These are phyloP conservation scores for Ceyx melanurus DNA, from an alignment of 2,113 vertebrate species.

Conservation along the genomic window DNA sequence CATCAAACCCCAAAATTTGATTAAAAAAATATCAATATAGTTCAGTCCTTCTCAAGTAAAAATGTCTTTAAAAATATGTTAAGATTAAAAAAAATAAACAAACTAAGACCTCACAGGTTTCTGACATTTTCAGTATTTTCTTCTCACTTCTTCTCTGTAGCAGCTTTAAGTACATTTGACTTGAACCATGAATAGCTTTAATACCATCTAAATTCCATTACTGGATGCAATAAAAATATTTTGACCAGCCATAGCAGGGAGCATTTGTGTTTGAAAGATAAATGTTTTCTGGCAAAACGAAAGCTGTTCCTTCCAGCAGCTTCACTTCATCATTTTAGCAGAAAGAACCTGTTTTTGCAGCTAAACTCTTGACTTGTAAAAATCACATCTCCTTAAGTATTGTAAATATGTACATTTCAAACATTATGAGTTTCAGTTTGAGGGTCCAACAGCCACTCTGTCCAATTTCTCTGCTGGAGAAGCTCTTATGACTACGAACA, in stretches of 20 bases:
- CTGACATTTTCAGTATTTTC: background rate
- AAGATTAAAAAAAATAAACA: background rate
- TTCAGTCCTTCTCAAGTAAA: background rate
- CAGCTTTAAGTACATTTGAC: background rate
- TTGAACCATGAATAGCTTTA: background rate
- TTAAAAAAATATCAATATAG: background rate
- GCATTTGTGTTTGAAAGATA: background rate
- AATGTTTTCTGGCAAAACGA: background rate
- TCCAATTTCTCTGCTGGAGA: background rate
- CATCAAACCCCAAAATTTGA: background rate
- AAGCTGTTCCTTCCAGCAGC: background rate
- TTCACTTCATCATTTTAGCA: slow-evolving; percentile 13
- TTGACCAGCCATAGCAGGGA: background rate
- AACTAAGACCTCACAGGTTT: background rate
- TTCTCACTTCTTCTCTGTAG: background rate
- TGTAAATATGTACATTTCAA: background rate
- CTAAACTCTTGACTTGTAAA: background rate
- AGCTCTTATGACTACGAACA: background rate
- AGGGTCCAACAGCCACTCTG: background rate
- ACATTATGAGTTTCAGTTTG: background rate
- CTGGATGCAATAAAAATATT: background rate
- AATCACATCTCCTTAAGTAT: slow-evolving; percentile 14
- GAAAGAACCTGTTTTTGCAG: slow-evolving; percentile 2
- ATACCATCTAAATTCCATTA: background rate
- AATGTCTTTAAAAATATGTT: background rate